Conservation (phyloP, 2,113 vertebrate species). For the Oplegnathus fasciatus region DNA sequence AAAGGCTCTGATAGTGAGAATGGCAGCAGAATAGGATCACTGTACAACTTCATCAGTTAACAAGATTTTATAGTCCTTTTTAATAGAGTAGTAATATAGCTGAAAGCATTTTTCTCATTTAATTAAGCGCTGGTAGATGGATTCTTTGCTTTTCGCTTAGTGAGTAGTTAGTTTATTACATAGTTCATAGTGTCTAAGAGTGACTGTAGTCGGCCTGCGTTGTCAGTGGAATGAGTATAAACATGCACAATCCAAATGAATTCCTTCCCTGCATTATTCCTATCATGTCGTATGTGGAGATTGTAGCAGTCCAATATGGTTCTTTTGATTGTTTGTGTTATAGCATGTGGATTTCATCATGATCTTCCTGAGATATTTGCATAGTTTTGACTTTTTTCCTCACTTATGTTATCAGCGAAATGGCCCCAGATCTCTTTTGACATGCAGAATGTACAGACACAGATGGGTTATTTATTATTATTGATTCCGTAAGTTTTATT, state of each 20-base stretch:
- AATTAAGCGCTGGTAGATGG: conserved; percentile 11
- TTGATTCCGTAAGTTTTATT: too few species aligned
- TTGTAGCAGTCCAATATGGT: neutral
- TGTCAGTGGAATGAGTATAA: conserved; percentile 6
- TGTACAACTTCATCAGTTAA: conserved; percentile 31
- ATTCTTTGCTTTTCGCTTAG: neutral
- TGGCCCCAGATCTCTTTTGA: neutral
- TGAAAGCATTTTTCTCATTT: conserved; percentile 45
- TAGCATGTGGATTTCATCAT: neutral
- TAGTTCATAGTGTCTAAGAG: neutral
- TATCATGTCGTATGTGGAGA: neutral
- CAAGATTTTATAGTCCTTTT: conserved; percentile 35
- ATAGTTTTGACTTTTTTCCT: neutral
- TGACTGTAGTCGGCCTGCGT: neutral
- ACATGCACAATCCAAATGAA: neutral
- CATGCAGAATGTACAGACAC: neutral
- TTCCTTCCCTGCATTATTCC: neutral
- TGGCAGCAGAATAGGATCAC: conserved; percentile 28
- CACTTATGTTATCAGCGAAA: neutral
- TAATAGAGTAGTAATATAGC: conserved; percentile 24
- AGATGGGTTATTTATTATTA: neutral
- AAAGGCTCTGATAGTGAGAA: neutral
- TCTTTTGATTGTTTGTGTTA: neutral
- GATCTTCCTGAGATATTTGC: neutral
- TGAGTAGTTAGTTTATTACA: conserved; percentile 1